Evolutionary conservation across 2,797 vertebrate genomes (phyloP).

Genomic region (Macropodus opercularis): DNA sequence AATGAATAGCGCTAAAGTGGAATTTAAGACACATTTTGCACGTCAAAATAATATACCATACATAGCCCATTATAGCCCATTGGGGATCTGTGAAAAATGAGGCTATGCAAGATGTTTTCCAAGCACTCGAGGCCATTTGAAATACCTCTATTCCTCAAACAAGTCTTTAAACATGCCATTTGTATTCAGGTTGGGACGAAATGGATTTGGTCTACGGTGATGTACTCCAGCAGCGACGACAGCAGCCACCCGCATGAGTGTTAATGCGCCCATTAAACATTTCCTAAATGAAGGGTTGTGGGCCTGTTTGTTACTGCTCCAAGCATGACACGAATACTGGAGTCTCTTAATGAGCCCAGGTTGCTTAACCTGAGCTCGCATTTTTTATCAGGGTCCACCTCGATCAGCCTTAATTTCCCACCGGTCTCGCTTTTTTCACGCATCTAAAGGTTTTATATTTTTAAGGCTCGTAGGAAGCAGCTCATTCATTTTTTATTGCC

Average conservation of each 20-base stretch:
- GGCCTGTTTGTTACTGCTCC: constrained; percentile 49
- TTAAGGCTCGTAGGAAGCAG: background rate
- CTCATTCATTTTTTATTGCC: constrained; percentile 22
- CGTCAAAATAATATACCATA: constrained; percentile 43
- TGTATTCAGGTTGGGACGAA: constrained; percentile 57
- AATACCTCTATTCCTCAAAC: constrained; percentile 50
- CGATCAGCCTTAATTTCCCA: constrained; percentile 16
- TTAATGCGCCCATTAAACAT: constrained; percentile 67
- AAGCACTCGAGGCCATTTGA: constrained; percentile 47
- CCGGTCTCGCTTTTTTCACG: background rate
- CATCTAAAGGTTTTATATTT: constrained; percentile 15
- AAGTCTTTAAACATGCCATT: constrained; percentile 52
- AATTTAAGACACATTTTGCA: constrained; percentile 42
- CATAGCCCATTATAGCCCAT: constrained; percentile 14
- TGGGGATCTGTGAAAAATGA: constrained; percentile 45
- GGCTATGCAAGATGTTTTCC: constrained; percentile 48
- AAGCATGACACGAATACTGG: constrained; percentile 35
- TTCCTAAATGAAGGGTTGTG: constrained; percentile 48
- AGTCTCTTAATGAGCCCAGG: constrained; percentile 41
- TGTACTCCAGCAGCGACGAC: constrained; percentile 43
- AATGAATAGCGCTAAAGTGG: constrained; percentile 24
- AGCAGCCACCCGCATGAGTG: constrained; percentile 45
- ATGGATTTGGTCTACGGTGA: constrained; percentile 46
- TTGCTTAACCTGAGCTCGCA: constrained; percentile 18
- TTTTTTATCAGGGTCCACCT: constrained; percentile 23